Percentiles rank a stretch among this genome's conserved stretches.
These are phyloP conservation scores for Bombus difficillimus DNA, from an alignment of 1,140 invertebrate species.

Conservation along the genomic window DNA sequence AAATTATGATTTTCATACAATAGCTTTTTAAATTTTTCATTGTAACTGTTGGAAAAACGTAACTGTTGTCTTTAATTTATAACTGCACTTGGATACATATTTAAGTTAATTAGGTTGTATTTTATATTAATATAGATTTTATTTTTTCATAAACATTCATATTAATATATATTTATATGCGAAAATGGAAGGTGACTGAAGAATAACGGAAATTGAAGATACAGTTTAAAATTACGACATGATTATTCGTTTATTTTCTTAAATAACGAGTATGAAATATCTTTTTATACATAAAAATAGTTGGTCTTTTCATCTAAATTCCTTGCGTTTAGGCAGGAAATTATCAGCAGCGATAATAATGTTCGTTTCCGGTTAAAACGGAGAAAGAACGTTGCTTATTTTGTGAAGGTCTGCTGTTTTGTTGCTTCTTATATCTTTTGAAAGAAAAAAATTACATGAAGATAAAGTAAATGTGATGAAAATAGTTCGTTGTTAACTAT, in stretches of 20 bases:
- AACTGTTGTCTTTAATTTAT: too few relatives aligned
- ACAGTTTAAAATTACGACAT: conserved; percentile 10
- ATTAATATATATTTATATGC: background rate
- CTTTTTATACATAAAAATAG: background rate
- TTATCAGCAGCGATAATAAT: background rate
- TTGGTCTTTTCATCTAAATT: background rate
- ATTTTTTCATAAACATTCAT: too few relatives aligned
- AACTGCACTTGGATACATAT: too few relatives aligned
- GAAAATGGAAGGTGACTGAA: conserved; percentile 12
- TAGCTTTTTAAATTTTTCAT: too few relatives aligned
- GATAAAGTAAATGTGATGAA: background rate
- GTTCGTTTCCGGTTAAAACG: background rate
- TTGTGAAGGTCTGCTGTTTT: background rate
- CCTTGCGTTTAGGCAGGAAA: background rate
- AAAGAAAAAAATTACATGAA: background rate
- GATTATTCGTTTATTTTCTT: background rate
- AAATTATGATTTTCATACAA: too few relatives aligned
- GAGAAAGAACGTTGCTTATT: background rate
- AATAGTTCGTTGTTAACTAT: background rate
- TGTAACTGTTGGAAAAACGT: too few relatives aligned
- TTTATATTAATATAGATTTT: too few relatives aligned
- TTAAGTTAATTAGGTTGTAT: too few relatives aligned
- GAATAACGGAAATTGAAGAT: conserved; percentile 13
- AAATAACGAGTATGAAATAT: background rate
- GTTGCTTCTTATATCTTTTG: background rate